Conservation (phyloP, 2,113 vertebrate species). For the Zosterops borbonicus region DNA sequence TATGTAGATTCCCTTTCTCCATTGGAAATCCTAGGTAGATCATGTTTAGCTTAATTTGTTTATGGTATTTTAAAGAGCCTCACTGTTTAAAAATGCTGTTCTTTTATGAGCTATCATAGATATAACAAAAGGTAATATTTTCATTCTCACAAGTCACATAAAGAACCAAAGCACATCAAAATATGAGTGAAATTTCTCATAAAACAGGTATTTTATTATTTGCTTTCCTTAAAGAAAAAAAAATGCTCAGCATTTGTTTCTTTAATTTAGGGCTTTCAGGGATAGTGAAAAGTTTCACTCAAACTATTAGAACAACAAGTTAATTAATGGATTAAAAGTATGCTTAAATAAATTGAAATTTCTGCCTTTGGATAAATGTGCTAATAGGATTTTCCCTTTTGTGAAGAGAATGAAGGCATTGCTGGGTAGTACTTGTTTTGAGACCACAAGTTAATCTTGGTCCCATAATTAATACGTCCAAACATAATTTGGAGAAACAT, state of each 20-base stretch:
- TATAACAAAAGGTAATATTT: neutral
- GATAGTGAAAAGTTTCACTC: neutral
- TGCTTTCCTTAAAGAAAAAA: neutral
- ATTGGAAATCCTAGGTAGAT: neutral
- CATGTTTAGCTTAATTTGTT: neutral
- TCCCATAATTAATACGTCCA: neutral
- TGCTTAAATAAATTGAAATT: neutral
- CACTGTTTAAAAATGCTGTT: constrained; percentile 4
- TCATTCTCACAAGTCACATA: neutral
- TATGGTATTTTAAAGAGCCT: neutral
- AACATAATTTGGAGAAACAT: neutral
- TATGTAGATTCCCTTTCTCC: neutral
- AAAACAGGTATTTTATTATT: neutral
- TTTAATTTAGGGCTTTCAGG: neutral
- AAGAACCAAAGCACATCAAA: neutral
- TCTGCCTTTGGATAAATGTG: neutral
- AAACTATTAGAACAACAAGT: neutral
- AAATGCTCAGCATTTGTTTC: neutral
- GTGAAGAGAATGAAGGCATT: neutral
- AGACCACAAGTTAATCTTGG: neutral
- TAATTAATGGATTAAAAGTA: neutral
- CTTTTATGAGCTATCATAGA: neutral
- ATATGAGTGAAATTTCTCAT: neutral
- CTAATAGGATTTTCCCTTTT: neutral
- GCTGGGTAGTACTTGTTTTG: neutral